Evolutionary conservation across 2,888 invertebrate species (phyloP).

Genomic region (Andrena haemorrhoa): DNA sequence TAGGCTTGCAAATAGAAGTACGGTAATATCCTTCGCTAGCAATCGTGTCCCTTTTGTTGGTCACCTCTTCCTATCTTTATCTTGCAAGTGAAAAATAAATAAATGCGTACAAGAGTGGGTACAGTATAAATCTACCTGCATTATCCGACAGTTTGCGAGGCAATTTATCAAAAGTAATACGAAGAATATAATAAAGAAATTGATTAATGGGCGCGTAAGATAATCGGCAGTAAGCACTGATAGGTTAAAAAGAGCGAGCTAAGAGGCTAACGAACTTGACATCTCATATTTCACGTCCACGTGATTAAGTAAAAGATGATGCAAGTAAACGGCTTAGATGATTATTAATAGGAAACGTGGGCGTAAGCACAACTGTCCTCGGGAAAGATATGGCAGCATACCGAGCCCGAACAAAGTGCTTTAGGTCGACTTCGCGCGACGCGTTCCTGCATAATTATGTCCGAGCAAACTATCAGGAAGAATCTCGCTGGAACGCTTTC

Average conservation of each 20-base stretch:
- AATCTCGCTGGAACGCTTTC: slow-evolving; percentile 23
- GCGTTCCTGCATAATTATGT: slow-evolving; percentile 16
- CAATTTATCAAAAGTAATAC: no score
- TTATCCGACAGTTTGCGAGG: no score
- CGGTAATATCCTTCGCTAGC: neutral
- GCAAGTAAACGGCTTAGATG: no score
- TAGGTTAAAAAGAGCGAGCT: no score
- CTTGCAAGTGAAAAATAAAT: neutral
- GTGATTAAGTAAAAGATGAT: slow-evolving; percentile 4
- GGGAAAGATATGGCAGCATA: neutral
- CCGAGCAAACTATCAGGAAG: slow-evolving; percentile 13
- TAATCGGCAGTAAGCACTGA: no score
- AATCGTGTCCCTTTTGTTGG: neutral
- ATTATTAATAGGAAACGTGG: neutral
- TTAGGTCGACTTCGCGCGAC: neutral
- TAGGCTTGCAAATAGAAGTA: neutral
- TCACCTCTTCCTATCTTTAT: no score
- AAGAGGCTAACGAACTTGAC: no score
- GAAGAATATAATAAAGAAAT: no score
- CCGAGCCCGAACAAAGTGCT: neutral
- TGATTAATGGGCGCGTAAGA: no score
- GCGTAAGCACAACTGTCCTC: neutral
- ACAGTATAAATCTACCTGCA: no score
- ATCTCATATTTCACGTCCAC: neutral
- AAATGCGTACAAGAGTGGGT: neutral